Base-by-base conservation (phyloP, 1,140 invertebrate genomes). In the Drosophila teissieri region DNA sequence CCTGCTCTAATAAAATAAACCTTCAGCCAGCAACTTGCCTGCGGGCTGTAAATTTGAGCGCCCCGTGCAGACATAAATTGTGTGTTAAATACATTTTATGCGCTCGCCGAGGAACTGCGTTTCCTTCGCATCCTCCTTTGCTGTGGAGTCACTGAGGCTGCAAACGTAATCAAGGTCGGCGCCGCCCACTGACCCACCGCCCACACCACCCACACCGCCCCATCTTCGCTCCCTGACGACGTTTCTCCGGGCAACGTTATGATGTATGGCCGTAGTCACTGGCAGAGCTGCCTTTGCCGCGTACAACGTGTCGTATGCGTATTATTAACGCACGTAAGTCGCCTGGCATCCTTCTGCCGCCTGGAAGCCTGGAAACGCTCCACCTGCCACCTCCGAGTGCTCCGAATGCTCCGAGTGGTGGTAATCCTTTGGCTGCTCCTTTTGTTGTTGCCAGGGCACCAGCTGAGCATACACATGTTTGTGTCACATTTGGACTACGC, bases 31-130 rank as follows among this genome's bases (percentile, higher is more conserved):
- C 67, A 55, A 64, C 46, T 80, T 72, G 74, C 70, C 69, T 73
- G 67, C 63, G 84, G 79, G 80, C 75, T 88, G 75, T 88, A 88
- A 88, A 89, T 88, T 89, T 89, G 72, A 89, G 63, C 84, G 83
- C 75, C 80, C 83, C 72, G 72, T 80, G 75, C 83, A 88, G 76
- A 88, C 83, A 88, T 88, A 88, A 88, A 88, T 88, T 88, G 83
- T 88, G 83, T 88, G 83, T 83, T 88, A 88, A 88, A 88, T 89
- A 88, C 83, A 88, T 88, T 88, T 88, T 88, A 88, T 88, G 83
- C 83, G 83, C 83, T 83, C 73, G 57, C 57, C 75, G 69, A 77
- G 73, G 73, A 69, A 52, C 49, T 42, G 37, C 44, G 24, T 36
- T 36, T 19, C 40, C 61, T 53, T 31, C 8, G 31, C 31, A 31